A percentile compares a stretch with the other conserved stretches of the same genome.
These are phyloP conservation scores for Drosophila insularis DNA, from an alignment of 1,140 invertebrate species.

Conservation along the genomic window DNA sequence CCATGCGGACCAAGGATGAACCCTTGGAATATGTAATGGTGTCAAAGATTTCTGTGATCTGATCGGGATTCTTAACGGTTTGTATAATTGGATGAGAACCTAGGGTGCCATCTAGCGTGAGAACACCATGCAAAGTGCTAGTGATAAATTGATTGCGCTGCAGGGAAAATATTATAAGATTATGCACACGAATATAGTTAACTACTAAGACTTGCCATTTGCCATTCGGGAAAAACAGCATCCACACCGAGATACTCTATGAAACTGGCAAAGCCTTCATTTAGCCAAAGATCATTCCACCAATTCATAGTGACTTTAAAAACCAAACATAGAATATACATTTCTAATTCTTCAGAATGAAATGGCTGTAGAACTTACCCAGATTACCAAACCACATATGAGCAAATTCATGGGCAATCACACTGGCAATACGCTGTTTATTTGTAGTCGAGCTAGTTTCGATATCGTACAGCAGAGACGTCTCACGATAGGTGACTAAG, in stretches of 20 bases:
- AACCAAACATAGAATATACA: not conserved
- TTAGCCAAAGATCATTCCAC: slow-evolving; percentile 98
- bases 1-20: slow-evolving; percentile 94
- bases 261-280: slow-evolving; percentile 95
- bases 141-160: slow-evolving; percentile 88
- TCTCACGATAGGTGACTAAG: slow-evolving; percentile 92
- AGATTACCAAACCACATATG: slow-evolving; percentile 97
- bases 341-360: too few relatives aligned
- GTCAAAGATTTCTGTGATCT: slow-evolving; percentile 97
- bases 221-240: slow-evolving; percentile 90
- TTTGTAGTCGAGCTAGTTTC: slow-evolving; percentile 87
- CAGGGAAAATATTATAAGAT: slow-evolving; percentile 69
- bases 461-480: slow-evolving; percentile 89
- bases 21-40: slow-evolving; percentile 97
- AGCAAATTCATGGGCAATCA: slow-evolving; percentile 95
- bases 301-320: slow-evolving; percentile 92
- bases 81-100: slow-evolving; percentile 95
- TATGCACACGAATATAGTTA: slow-evolving; percentile 17
- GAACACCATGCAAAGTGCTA: slow-evolving; percentile 88
- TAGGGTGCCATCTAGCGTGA: slow-evolving; percentile 90
- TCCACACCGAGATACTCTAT: slow-evolving; percentile 91
- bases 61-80: slow-evolving; percentile 91
- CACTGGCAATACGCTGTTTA: slow-evolving; percentile 90
- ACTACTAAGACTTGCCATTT: slow-evolving; percentile 86
- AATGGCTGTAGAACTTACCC: slow-evolving; percentile 58